Evolutionary conservation across 37 sponge, comb jelly and placozoan species (phyloP).

Genomic region (Crambe crambe): DNA sequence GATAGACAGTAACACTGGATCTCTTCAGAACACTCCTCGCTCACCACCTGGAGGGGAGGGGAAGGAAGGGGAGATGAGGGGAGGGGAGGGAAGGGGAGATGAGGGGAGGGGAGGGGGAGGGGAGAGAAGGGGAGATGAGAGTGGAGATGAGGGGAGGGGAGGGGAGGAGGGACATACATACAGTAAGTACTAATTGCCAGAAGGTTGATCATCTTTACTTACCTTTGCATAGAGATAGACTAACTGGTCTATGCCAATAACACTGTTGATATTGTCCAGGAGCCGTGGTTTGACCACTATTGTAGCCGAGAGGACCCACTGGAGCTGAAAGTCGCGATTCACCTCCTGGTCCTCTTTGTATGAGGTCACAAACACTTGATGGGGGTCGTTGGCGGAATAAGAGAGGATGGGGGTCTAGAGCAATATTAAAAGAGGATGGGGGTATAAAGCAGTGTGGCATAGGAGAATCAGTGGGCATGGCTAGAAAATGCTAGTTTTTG

Average conservation of each 20-base stretch:
- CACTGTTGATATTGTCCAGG: constrained; percentile 58
- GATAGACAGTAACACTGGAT: constrained; percentile 41
- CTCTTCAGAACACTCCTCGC: constrained; percentile 48
- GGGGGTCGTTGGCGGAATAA: constrained; percentile 54
- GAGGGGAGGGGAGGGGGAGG: too few species aligned
- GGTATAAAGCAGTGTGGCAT: too few species aligned
- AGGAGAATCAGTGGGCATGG: too few species aligned
- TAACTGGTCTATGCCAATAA: constrained; percentile 65
- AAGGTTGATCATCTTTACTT: too few species aligned
- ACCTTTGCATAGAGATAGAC: constrained; percentile 88
- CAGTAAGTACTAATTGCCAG: neutral
- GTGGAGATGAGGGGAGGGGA: too few species aligned
- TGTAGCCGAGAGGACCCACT: constrained; percentile 51
- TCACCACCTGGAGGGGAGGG: constrained; percentile 56
- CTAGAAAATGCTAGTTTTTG: neutral
- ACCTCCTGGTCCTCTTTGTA: constrained; percentile 11
- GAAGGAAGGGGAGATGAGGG: too few species aligned
- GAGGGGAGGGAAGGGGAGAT: too few species aligned
- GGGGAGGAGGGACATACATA: neutral
- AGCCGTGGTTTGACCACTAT: constrained; percentile 41
- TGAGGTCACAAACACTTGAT: constrained; percentile 14
- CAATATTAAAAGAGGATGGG: neutral
- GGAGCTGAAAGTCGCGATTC: constrained; percentile 18
- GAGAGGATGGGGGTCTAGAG: constrained; percentile 49
- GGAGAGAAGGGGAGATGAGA: neutral